These are phyloP conservation scores for Seriola rivoliana DNA, from an alignment of 2,113 vertebrate genomes.

Conservation along the genomic window DNA sequence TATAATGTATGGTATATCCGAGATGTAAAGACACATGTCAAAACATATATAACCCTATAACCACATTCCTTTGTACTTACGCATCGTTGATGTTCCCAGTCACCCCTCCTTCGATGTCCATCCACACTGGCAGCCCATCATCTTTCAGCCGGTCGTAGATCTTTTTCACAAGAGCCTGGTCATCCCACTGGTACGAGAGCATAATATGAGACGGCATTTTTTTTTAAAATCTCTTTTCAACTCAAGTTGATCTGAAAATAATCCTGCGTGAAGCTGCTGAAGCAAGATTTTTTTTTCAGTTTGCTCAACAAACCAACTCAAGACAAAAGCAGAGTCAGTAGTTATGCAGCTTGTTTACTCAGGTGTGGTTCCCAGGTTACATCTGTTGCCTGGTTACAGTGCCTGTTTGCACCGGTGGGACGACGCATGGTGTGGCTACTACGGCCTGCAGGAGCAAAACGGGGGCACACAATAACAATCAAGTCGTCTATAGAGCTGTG, in stretches of 20 bases:
- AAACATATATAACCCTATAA: neutral
- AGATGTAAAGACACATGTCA: neutral
- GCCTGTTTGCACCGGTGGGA: slow-evolving; percentile 3
- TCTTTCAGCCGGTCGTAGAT: slow-evolving; percentile 59
- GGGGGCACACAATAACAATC: neutral
- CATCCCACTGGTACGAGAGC: slow-evolving; percentile 76
- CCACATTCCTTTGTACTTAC: slow-evolving; percentile 38
- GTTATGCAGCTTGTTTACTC: slow-evolving; percentile 46
- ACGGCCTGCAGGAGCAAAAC: neutral
- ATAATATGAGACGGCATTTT: slow-evolving; percentile 65
- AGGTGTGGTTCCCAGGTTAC: slow-evolving; percentile 50
- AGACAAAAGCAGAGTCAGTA: neutral
- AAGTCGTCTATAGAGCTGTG: neutral
- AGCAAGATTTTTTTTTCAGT: neutral
- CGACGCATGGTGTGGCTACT: neutral
- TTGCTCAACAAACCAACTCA: neutral
- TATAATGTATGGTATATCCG: neutral
- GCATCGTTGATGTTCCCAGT: slow-evolving; percentile 71
- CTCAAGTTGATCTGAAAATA: neutral
- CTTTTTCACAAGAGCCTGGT: slow-evolving; percentile 68
- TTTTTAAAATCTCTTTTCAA: neutral
- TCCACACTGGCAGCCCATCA: slow-evolving; percentile 69
- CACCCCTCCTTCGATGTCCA: slow-evolving; percentile 74
- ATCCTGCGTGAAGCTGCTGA: neutral
- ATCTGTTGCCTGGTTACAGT: slow-evolving; percentile 58